These are phyloP conservation scores for Thamnophis sirtalis DNA, from an alignment of 2,113 vertebrate genomes.

Conservation along the genomic window DNA sequence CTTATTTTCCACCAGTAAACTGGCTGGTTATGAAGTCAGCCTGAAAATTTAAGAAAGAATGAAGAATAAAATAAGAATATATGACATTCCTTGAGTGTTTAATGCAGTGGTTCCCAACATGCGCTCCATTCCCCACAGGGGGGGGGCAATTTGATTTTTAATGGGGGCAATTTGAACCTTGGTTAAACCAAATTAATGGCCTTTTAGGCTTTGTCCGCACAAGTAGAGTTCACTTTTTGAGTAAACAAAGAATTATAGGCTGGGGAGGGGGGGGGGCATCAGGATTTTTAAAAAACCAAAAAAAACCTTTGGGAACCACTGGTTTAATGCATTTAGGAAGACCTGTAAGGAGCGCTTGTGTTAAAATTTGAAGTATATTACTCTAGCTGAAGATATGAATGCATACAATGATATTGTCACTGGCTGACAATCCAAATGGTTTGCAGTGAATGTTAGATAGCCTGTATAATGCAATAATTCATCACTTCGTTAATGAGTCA, in stretches of 20 bases:
- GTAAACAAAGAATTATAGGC: too few species aligned
- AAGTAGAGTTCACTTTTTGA: too few species aligned
- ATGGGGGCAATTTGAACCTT: too few species aligned
- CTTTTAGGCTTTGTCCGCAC: too few species aligned
- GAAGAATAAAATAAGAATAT: not conserved
- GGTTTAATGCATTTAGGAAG: not conserved
- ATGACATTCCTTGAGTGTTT: not conserved
- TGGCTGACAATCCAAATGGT: not conserved
- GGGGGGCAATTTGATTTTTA: too few species aligned
- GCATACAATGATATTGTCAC: not conserved
- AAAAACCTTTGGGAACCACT: too few species aligned
- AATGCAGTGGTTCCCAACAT: not conserved
- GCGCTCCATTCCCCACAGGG: too few species aligned
- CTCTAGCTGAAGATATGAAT: not conserved
- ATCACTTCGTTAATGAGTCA: not conserved
- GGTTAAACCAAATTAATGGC: too few species aligned
- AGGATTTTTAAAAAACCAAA: too few species aligned
- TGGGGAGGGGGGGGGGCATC: too few species aligned
- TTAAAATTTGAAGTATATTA: not conserved
- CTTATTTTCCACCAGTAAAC: not conserved
- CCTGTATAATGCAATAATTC: not conserved
- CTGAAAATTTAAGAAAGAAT: not conserved
- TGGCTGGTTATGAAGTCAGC: not conserved
- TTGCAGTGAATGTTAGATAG: not conserved
- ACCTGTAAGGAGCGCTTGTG: not conserved